Conservation (phyloP, 1,140 invertebrate species). For the Archivesica marissinica region DNA sequence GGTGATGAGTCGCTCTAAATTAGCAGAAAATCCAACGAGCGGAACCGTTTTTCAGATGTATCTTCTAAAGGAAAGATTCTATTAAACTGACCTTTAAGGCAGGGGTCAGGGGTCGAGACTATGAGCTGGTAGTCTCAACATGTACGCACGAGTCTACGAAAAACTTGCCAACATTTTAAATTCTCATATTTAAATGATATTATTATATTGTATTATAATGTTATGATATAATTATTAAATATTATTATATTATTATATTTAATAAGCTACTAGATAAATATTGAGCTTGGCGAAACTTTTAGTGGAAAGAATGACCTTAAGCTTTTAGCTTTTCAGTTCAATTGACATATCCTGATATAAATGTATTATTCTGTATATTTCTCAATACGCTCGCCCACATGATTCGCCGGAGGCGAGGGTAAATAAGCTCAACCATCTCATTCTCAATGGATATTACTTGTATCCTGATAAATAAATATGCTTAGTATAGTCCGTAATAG, state of each 20-base stretch:
- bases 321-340: no score
- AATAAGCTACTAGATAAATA: no score
- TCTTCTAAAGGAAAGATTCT: not conserved
- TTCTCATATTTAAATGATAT: not conserved
- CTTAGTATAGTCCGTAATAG: no score
- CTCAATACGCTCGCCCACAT: not conserved
- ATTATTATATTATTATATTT: not conserved
- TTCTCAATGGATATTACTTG: no score
- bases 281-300: no score
- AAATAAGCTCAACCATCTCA: no score
- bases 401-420: no score
- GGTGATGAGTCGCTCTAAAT: not conserved
- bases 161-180: not conserved
- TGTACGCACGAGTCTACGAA: not conserved
- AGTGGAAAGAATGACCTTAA: no score
- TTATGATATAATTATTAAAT: not conserved
- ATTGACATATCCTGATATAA: not conserved
- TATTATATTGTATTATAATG: not conserved
- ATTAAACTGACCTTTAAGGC: conserved; percentile 5
- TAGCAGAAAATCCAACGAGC: conserved; percentile 19
- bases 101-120: not conserved
- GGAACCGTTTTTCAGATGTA: conserved; percentile 18
- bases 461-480: no score
- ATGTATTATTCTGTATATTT: not conserved
- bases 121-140: not conserved